These are phyloP conservation scores for Agriopis marginaria DNA, from an alignment of 2,888 invertebrate species.

Conservation along the genomic window DNA sequence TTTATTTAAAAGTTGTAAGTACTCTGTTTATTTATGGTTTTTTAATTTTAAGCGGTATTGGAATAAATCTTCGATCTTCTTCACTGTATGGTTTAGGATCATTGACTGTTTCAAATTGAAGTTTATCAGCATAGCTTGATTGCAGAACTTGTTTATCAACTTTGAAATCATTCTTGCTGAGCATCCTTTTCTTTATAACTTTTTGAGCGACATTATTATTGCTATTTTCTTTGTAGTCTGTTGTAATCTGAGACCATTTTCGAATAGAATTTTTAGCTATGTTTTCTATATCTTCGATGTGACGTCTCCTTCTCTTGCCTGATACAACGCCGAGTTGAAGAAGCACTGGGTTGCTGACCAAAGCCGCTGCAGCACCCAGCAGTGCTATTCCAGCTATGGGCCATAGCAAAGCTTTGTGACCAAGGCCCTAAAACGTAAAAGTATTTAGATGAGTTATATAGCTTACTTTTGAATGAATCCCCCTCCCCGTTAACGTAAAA, in stretches of 20 bases:
- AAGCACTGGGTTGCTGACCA: slow-evolving; percentile 92
- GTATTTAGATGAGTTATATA: background rate
- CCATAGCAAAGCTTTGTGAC: slow-evolving; percentile 88
- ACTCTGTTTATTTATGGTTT: slow-evolving; percentile 37
- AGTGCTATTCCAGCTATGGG: slow-evolving; percentile 93
- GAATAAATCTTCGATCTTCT: slow-evolving; percentile 62
- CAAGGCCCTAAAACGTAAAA: slow-evolving; percentile 80
- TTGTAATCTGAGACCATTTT: slow-evolving; percentile 43
- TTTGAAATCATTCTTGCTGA: slow-evolving; percentile 38
- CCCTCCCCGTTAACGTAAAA: no score
- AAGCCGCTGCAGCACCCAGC: slow-evolving; percentile 92
- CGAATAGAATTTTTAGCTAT: slow-evolving; percentile 43
- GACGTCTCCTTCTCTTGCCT: slow-evolving; percentile 85
- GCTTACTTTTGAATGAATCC: background rate
- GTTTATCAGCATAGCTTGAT: slow-evolving; percentile 1
- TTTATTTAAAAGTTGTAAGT: no score
- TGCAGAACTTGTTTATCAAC: slow-evolving; percentile 30
- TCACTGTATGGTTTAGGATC: slow-evolving; percentile 43
- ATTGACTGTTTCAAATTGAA: slow-evolving; percentile 19
- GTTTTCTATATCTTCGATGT: slow-evolving; percentile 62
- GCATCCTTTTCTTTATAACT: slow-evolving; percentile 41
- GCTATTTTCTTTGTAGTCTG: slow-evolving; percentile 20
- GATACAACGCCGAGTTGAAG: slow-evolving; percentile 92
- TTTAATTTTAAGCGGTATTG: slow-evolving; percentile 63
- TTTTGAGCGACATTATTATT: slow-evolving; percentile 20